These are phyloP conservation scores for Ochlodes sylvanus DNA, from an alignment of 2,888 invertebrate species.

Conservation along the genomic window DNA sequence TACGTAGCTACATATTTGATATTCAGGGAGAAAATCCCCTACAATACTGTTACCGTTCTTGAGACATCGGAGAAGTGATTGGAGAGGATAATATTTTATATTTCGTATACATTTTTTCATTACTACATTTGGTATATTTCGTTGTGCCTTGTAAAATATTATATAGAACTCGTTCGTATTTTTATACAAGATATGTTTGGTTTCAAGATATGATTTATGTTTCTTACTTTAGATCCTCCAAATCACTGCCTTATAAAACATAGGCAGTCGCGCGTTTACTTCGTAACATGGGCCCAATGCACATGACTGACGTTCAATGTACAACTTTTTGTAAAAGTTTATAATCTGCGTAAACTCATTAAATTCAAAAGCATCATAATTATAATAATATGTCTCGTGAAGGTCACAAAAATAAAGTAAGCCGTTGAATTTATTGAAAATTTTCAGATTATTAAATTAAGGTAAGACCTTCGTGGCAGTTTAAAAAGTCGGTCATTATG, in stretches of 20 bases:
- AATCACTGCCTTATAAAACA: conserved; percentile 43
- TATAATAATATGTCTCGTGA: no score
- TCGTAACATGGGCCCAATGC: background rate
- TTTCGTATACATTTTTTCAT: conserved; percentile 79
- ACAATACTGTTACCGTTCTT: conserved; percentile 59
- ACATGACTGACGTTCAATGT: background rate
- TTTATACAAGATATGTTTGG: conserved; percentile 76
- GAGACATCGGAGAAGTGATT: conserved; percentile 59
- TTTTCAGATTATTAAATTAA: background rate
- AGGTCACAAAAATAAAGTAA: no score
- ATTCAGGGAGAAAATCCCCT: conserved; percentile 66
- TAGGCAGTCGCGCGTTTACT: conserved; percentile 25
- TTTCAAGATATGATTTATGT: conserved; percentile 71
- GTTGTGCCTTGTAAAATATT: conserved; percentile 64
- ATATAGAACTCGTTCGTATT: conserved; percentile 53
- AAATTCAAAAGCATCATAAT: no score
- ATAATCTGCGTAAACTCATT: no score
- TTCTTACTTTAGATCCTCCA: conserved; percentile 33
- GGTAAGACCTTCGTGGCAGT: background rate
- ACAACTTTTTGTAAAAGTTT: background rate
- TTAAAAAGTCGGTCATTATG: background rate
- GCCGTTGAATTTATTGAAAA: no score
- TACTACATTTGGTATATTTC: conserved; percentile 54
- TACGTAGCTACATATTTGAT: conserved; percentile 64
- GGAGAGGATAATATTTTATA: conserved; percentile 54